Base-by-base conservation (phyloP, 2,888 invertebrate species). In the Dynastes tityus region DNA sequence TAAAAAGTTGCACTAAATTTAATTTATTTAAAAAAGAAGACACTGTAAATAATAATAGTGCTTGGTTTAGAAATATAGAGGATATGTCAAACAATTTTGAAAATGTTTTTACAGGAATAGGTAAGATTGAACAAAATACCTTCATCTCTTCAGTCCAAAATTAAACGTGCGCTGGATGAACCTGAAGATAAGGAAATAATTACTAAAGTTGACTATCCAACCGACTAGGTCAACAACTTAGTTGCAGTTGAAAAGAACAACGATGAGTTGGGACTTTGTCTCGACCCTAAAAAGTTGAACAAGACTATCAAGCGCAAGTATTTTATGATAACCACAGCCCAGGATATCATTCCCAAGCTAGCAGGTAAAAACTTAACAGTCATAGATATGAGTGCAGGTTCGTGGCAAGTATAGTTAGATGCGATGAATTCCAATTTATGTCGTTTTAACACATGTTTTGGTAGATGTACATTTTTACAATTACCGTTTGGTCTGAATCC, bases 271-370 rank as follows among this genome's bases (percentile, higher is more conserved):
- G 74, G 83, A 67, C 76, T 85, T 8, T 86, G 85, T 78, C 13
- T 85, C 1, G 84, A 85, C 80, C 84, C 84, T 5, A 81, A 79
- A 51, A 68, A 84, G 71, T 77, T 85, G 76, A 86, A 86, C 78
- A 80, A 79, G 63, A 78, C 71, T 45, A 81, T 85, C 9, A 77
- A 80, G 70, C 64, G 83, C 53, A 82, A 84, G 45, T 80, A 84
- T 79, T 82, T 80, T 80, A 79, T 82, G 53, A 81, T 86, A 13
- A 84, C 85, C 2, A 67, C 67, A 67, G 11, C 53, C 16, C 53
- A 53, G 53, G 53, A 53, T 9, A 9, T 53, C 4, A 53, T 53
- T 53, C 9, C n/a, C n/a, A 11, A 55, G 22, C 2, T 55, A 55
- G 55, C 53, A 53, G 53, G 53, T 16, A 55, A 55, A 55, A 55